A percentile compares a stretch with the other conserved stretches of the same genome.
phyloP scores from a whole-genome alignment of 2,888 invertebrate genomes.

The Drosophila nr. medialis region DNA sequence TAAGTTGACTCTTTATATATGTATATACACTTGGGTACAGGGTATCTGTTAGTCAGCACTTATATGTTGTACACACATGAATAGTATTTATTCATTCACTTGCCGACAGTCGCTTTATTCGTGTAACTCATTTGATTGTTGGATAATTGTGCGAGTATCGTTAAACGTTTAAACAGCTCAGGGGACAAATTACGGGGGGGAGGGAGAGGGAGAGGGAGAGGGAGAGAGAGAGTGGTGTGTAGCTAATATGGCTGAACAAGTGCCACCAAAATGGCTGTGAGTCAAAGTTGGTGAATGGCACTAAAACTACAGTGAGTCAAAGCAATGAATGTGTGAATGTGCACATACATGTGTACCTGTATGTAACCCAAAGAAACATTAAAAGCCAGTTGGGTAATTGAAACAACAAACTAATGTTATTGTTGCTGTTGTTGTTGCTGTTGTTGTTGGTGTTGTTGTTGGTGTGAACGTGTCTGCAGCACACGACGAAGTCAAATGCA shows the following conservation, averaged over 20 bases:
- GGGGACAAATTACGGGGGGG: background rate
- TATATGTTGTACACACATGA: background rate
- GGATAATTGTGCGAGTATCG: constrained; percentile 13
- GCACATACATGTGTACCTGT: background rate
- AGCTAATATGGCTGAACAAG: constrained; percentile 2
- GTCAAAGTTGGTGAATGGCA: constrained; percentile 10
- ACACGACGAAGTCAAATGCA: constrained; percentile 23
- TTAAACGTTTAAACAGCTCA: constrained; percentile 1
- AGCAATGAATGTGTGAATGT: background rate
- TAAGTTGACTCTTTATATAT: background rate
- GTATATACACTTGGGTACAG: background rate
- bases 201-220: accelerated
- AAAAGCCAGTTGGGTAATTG: constrained; percentile 36
- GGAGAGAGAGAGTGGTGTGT: accelerated
- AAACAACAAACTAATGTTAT: constrained; percentile 49
- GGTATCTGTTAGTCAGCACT: background rate
- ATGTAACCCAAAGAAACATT: constrained; percentile 9
- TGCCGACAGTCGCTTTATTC: background rate
- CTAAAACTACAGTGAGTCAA: background rate
- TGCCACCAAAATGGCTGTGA: constrained; percentile 14
- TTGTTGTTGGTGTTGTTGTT: constrained; percentile 16
- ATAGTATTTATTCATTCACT: background rate
- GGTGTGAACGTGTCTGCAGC: constrained; percentile 52
- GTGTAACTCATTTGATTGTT: background rate
- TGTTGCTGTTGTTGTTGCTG: constrained; percentile 16